Evolutionary conservation across 53 echinoderm and acorn worm species (phyloP).

Genomic region (Holothuria scabra): DNA sequence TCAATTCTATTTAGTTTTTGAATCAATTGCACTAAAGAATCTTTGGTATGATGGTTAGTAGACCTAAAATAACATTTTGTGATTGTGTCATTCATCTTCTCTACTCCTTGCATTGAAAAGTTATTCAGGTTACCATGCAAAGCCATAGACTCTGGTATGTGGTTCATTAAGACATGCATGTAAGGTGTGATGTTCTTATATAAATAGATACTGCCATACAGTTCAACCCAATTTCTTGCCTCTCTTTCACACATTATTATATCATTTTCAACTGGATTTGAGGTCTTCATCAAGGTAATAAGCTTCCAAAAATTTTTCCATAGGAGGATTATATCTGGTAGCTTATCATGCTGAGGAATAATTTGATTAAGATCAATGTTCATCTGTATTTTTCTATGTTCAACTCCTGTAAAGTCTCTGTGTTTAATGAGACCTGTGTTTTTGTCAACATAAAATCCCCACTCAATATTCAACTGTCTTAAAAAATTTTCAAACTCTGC

Average conservation of each 20-base stretch:
- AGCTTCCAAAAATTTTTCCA: not conserved
- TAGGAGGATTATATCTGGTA: not conserved
- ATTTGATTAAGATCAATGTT: not conserved
- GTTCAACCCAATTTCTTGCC: no score
- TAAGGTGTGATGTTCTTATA: no score
- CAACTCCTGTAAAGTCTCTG: not conserved
- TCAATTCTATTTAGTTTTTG: no score
- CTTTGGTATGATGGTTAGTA: not conserved
- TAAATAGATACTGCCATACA: no score
- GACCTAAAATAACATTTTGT: no score
- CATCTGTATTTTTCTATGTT: not conserved
- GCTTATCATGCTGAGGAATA: not conserved
- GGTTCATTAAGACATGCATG: no score
- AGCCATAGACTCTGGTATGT: no score
- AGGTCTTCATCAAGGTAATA: not conserved
- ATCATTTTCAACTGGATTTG: not conserved
- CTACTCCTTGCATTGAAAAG: no score
- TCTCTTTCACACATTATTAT: no score
- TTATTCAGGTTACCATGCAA: no score
- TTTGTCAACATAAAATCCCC: conserved; percentile 1
- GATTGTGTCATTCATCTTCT: no score
- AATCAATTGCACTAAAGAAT: no score
- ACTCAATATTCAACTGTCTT: not conserved
- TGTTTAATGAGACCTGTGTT: not conserved
- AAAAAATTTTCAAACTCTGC: conserved; percentile 11